Evolutionary conservation across 2,797 vertebrate genomes (phyloP).

Genomic region (Chloroceryle amazona): DNA sequence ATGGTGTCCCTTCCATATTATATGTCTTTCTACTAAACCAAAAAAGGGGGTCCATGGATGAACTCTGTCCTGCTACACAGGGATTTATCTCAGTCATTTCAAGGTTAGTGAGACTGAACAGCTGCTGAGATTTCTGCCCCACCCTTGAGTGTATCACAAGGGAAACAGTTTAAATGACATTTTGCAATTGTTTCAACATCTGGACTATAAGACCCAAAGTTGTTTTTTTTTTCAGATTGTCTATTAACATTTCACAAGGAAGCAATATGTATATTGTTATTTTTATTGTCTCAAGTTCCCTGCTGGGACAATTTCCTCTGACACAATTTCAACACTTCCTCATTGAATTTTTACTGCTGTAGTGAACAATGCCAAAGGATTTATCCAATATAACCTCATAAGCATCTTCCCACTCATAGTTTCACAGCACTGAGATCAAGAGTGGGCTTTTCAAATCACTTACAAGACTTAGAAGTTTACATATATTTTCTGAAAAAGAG

Average conservation of each 20-base stretch:
- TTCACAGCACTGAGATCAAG: background rate
- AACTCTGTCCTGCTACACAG: background rate
- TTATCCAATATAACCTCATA: constrained; percentile 31
- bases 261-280: constrained; percentile 13
- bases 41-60: background rate
- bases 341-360: constrained; percentile 33
- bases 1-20: background rate
- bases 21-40: background rate
- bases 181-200: background rate
- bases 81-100: background rate
- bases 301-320: constrained; percentile 44
- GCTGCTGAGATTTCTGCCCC: background rate
- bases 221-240: background rate
- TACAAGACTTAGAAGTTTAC: background rate
- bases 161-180: constrained; percentile 4
- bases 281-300: background rate
- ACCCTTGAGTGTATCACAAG: background rate
- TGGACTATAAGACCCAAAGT: background rate
- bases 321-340: constrained; percentile 58
- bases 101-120: background rate
- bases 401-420: constrained; percentile 1
- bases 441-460: background rate
- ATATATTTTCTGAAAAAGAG: background rate
- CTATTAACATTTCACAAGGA: constrained; percentile 25
- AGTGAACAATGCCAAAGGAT: constrained; percentile 23